phyloP scores from a whole-genome alignment of 2,888 invertebrate species.

The Parnassius smintheus region DNA sequence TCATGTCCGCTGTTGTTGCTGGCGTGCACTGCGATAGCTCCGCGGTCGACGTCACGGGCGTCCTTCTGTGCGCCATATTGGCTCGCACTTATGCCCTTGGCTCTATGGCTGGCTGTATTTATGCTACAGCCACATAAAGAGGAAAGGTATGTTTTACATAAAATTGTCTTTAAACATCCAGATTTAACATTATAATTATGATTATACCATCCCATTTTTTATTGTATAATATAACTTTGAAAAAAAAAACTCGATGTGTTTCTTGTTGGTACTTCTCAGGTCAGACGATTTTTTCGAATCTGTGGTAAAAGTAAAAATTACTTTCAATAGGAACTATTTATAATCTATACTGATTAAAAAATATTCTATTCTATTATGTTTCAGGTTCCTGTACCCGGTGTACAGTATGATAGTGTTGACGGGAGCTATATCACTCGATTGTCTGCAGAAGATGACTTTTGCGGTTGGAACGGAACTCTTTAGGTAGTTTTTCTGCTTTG shows the following conservation, averaged over 20 bases:
- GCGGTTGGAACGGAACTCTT: conserved; percentile 55
- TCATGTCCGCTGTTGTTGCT: conserved; percentile 80
- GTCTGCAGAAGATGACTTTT: conserved; percentile 86
- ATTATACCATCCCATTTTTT: no score
- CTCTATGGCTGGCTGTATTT: conserved; percentile 94
- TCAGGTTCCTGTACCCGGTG: conserved; percentile 94
- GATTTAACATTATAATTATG: no score
- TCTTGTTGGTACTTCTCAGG: no score
- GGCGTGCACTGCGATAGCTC: conserved; percentile 74
- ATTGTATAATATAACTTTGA: no score
- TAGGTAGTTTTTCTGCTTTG: conserved; percentile 2
- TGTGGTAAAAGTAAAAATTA: background rate
- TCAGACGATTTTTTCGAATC: no score
- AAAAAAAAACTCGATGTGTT: background rate
- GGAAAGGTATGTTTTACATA: conserved; percentile 71
- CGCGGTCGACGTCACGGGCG: conserved; percentile 85
- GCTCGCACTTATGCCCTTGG: conserved; percentile 89
- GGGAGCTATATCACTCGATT: conserved; percentile 89
- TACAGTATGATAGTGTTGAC: conserved; percentile 94
- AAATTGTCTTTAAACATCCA: no score
- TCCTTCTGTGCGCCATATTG: conserved; percentile 87
- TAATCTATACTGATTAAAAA: no score
- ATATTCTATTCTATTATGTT: conserved; percentile 15
- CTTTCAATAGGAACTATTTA: background rate
- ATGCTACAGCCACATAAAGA: conserved; percentile 96